A percentile compares a stretch with the other conserved stretches of the same genome.
These are phyloP conservation scores for Chrysopilus asiliformis DNA, from an alignment of 2,888 invertebrate species.

Conservation along the genomic window DNA sequence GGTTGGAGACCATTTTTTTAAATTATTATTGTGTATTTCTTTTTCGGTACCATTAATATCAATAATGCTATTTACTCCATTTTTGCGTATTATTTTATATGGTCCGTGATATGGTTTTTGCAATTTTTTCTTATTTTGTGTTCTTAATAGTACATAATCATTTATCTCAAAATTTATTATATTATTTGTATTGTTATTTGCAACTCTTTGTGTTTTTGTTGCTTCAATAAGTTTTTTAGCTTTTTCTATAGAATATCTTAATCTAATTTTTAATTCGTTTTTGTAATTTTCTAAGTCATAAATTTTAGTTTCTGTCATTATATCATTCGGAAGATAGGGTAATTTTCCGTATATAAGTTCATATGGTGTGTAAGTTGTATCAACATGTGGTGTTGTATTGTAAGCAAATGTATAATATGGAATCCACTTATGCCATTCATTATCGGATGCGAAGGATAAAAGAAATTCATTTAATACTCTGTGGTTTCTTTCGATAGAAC, in stretches of 20 bases:
- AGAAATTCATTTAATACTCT: slow-evolving; percentile 5
- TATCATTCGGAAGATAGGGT: neutral
- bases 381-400: slow-evolving; percentile 5
- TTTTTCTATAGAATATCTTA: neutral
- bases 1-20: no score
- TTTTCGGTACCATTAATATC: neutral
- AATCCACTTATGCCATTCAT: slow-evolving; percentile 5
- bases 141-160: neutral
- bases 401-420: slow-evolving; percentile 4
- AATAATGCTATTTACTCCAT: neutral
- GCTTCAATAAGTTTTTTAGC: neutral
- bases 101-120: slow-evolving; percentile 3
- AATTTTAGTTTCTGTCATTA: neutral
- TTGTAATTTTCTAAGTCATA: neutral
- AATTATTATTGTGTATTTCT: neutral
- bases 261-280: neutral
- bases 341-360: slow-evolving; percentile 1
- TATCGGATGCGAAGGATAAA: slow-evolving; percentile 3
- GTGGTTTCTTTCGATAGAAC: slow-evolving; percentile 3
- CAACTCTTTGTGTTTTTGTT: neutral
- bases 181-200: neutral
- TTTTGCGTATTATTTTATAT: neutral
- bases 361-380: neutral
- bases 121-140: neutral
- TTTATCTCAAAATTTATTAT: slow-evolving; percentile 1